phyloP scores from a whole-genome alignment of 2,888 invertebrate genomes.

The Amphiduros pacificus region DNA sequence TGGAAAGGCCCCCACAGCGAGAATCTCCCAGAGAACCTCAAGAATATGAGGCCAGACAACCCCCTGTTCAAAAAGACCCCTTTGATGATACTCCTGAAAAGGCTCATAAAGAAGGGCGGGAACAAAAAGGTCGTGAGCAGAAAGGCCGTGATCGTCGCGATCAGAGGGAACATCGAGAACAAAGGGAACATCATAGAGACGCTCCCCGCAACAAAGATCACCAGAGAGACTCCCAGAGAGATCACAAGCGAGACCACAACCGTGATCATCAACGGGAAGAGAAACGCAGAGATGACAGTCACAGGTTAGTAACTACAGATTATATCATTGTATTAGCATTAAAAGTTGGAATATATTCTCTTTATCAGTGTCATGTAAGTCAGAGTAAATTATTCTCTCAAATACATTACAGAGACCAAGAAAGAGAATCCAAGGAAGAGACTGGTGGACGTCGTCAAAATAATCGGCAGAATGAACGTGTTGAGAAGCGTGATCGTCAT shows the following conservation, averaged over 20 bases:
- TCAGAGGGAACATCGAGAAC: background rate
- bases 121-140: constrained; percentile 1
- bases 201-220: constrained; percentile 4
- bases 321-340: too few species aligned
- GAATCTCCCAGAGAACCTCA: constrained; percentile 8
- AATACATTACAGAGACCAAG: too few species aligned
- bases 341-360: too few species aligned
- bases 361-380: too few species aligned
- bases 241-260: constrained; percentile 1
- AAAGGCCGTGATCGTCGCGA: constrained; percentile 8
- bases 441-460: too few species aligned
- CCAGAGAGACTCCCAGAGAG: background rate
- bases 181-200: background rate
- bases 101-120: background rate
- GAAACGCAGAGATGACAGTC: background rate
- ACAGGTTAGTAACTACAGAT: too few species aligned
- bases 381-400: too few species aligned
- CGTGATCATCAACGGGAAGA: constrained; percentile 1
- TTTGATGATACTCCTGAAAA: constrained; percentile 45
- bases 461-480: too few species aligned
- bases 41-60: constrained; percentile 8
- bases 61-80: constrained; percentile 49
- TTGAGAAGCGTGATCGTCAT: constrained; percentile 6
- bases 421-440: too few species aligned
- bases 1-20: background rate